Conservation (phyloP, 2,797 vertebrate species). For the Gorsachius magnificus region DNA sequence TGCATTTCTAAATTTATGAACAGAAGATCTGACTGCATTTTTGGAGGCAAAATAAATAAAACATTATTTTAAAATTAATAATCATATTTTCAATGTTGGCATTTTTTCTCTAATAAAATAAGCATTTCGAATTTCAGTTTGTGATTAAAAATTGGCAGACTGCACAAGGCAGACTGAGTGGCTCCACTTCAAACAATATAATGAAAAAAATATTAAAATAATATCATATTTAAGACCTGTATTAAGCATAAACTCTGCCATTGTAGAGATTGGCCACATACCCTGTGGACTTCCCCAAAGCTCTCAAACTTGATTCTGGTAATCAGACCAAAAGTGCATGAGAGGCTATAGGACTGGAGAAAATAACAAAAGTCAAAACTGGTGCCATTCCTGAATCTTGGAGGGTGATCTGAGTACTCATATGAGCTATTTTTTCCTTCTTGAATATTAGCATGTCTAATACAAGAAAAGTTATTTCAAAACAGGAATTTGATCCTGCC, state of each 20-base stretch:
- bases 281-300: not conserved
- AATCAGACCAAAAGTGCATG: not conserved
- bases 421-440: not conserved
- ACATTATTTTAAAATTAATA: slow-evolving; percentile 1
- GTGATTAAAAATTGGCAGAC: slow-evolving; percentile 54
- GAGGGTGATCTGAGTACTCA: not conserved
- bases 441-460: not conserved
- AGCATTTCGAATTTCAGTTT: slow-evolving; percentile 55
- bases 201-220: slow-evolving; percentile 43
- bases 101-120: slow-evolving; percentile 40
- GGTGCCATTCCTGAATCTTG: not conserved
- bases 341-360: not conserved
- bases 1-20: not conserved
- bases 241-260: slow-evolving; percentile 7
- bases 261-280: not conserved
- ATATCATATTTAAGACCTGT: slow-evolving; percentile 7
- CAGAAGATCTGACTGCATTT: not conserved
- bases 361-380: slow-evolving; percentile 13
- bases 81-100: slow-evolving; percentile 19
- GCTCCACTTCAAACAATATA: slow-evolving; percentile 59
- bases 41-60: slow-evolving; percentile 29
- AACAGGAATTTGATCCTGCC: not conserved
- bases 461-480: slow-evolving; percentile 10
- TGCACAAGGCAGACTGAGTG: slow-evolving; percentile 31
- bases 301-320: not conserved